These are phyloP conservation scores for Venustaconcha ellipsiformis DNA, from an alignment of 1,140 invertebrate genomes.

Conservation along the genomic window DNA sequence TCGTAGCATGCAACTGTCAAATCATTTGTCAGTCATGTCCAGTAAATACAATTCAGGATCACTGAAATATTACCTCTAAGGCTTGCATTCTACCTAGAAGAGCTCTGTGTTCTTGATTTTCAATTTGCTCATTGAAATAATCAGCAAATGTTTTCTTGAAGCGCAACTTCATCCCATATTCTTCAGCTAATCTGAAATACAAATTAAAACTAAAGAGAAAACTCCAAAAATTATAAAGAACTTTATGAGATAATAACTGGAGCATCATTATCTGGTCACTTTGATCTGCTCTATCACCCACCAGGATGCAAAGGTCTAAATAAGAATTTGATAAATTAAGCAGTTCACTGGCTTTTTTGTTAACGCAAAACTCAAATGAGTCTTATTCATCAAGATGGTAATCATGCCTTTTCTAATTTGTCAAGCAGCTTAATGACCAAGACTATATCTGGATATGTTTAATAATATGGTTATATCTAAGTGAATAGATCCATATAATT, in stretches of 20 bases:
- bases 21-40: no score
- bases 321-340: no score
- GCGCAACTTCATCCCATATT: conserved; percentile 85
- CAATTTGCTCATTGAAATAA: conserved; percentile 80
- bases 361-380: no score
- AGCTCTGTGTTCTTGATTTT: conserved; percentile 72
- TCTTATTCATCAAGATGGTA: no score
- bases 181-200: conserved; percentile 77
- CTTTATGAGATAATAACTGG: neutral
- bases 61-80: conserved; percentile 71
- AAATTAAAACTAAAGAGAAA: neutral
- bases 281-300: neutral
- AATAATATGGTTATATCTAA: no score
- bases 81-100: conserved; percentile 83
- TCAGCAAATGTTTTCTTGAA: conserved; percentile 83
- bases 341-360: no score
- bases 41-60: no score
- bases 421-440: no score
- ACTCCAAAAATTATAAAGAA: neutral
- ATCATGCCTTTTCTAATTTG: no score
- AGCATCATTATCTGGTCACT: neutral
- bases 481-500: no score
- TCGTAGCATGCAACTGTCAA: no score
- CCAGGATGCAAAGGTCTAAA: neutral
- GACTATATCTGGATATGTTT: no score